Percentiles rank a stretch among this genome's conserved stretches.
These are phyloP conservation scores for Brachionus sp. DNA, from an alignment of 1,140 invertebrate species.

Conservation along the genomic window DNA sequence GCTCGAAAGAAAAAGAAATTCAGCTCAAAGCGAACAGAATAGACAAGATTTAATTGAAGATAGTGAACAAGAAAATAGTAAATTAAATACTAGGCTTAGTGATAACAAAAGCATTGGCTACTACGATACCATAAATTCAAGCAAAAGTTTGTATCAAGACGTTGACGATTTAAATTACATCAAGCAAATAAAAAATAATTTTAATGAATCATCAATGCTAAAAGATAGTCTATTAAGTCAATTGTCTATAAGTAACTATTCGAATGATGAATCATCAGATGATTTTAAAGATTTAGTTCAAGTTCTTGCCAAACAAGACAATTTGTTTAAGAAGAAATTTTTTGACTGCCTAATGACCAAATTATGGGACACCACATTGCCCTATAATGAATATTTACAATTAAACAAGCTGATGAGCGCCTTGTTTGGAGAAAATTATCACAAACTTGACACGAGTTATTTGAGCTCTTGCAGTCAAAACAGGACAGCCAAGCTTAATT, in stretches of 20 bases:
- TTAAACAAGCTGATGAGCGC: conserved; percentile 35
- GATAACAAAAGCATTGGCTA: neutral
- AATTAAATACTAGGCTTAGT: neutral
- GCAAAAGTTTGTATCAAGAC: neutral
- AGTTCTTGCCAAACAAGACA: conserved; percentile 21
- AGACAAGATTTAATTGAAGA: neutral
- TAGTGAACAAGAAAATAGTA: neutral
- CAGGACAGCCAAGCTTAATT: neutral
- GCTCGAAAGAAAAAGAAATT: conserved; percentile 3
- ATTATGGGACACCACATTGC: conserved; percentile 33
- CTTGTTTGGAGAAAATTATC: conserved; percentile 40
- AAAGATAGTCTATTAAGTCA: neutral
- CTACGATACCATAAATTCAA: neutral
- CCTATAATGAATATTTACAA: conserved; percentile 40
- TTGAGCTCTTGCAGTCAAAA: neutral
- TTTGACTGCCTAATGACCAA: conserved; percentile 45
- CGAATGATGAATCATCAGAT: neutral
- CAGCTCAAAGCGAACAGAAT: neutral
- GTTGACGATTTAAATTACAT: neutral
- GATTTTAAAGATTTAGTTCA: conserved; percentile 41
- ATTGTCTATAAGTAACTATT: neutral
- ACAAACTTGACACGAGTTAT: conserved; percentile 7
- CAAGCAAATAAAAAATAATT: neutral
- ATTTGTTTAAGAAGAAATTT: conserved; percentile 34
- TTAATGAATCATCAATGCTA: neutral